Evolutionary conservation across 2,113 vertebrate species (phyloP).

Genomic region (Notarius quadriscutis): DNA sequence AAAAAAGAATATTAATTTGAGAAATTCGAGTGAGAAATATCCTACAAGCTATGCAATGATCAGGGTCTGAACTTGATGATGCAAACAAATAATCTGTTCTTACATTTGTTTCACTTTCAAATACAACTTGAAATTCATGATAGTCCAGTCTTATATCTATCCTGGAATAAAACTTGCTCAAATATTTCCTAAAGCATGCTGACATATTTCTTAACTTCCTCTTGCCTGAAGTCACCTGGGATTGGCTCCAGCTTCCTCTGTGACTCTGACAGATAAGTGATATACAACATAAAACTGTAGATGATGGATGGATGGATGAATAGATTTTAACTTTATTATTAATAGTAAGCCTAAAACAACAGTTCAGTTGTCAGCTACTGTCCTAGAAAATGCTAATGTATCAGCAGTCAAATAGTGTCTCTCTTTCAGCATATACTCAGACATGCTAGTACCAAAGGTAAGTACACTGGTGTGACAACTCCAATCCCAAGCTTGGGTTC

Average conservation of each 20-base stretch:
- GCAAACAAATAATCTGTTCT: neutral
- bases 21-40: no score
- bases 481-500: neutral
- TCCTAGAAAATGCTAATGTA: neutral
- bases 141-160: neutral
- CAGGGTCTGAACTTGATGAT: neutral
- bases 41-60: no score
- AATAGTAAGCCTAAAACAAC: neutral
- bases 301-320: neutral
- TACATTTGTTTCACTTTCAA: conserved; percentile 17
- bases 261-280: no score
- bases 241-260: no score
- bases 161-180: neutral
- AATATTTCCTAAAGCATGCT: neutral
- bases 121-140: neutral
- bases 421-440: neutral
- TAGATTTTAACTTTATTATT: neutral
- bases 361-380: neutral
- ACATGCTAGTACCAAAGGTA: neutral
- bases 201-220: no score
- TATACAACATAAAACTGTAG: no score
- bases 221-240: no score
- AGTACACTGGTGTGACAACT: neutral
- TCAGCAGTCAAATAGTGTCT: neutral
- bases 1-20: no score